These are phyloP conservation scores for Halesus radiatus DNA, from an alignment of 1,140 invertebrate genomes.

Conservation along the genomic window DNA sequence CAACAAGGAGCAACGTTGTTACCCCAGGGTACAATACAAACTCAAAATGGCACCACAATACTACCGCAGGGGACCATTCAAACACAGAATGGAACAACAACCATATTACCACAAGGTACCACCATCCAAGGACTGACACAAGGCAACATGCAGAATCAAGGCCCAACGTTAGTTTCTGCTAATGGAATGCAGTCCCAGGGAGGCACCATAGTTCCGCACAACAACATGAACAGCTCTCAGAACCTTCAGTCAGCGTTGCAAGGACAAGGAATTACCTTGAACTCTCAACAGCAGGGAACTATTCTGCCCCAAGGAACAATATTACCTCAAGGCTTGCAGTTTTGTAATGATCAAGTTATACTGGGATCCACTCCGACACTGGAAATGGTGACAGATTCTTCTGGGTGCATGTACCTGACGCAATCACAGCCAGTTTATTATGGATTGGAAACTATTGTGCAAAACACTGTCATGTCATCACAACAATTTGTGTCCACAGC, in stretches of 20 bases:
- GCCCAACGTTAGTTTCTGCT: conserved; percentile 64
- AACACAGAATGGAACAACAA: conserved; percentile 66
- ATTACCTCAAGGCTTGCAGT: conserved; percentile 74
- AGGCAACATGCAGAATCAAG: conserved; percentile 66
- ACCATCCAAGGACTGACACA: conserved; percentile 66
- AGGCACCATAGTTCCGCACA: conserved; percentile 67
- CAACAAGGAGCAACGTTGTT: conserved; percentile 69
- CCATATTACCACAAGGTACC: conserved; percentile 68
- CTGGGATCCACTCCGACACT: conserved; percentile 77
- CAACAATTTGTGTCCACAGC: conserved; percentile 85
- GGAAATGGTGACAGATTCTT: conserved; percentile 79
- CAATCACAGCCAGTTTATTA: conserved; percentile 81
- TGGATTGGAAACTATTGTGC: conserved; percentile 85
- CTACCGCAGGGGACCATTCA: conserved; percentile 67
- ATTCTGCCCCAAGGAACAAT: conserved; percentile 76
- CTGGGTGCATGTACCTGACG: conserved; percentile 77
- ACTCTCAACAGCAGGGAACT: conserved; percentile 64
- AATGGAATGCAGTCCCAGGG: conserved; percentile 65
- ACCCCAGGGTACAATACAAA: conserved; percentile 63
- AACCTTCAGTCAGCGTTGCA: conserved; percentile 65
- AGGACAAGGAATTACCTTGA: conserved; percentile 66
- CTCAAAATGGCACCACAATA: conserved; percentile 68
- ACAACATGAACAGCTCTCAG: conserved; percentile 67
- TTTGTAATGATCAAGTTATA: conserved; percentile 75
- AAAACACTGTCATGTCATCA: conserved; percentile 88